Evolutionary conservation across 2,797 vertebrate species (phyloP).

Genomic region (Platyrinchus mystaceus): DNA sequence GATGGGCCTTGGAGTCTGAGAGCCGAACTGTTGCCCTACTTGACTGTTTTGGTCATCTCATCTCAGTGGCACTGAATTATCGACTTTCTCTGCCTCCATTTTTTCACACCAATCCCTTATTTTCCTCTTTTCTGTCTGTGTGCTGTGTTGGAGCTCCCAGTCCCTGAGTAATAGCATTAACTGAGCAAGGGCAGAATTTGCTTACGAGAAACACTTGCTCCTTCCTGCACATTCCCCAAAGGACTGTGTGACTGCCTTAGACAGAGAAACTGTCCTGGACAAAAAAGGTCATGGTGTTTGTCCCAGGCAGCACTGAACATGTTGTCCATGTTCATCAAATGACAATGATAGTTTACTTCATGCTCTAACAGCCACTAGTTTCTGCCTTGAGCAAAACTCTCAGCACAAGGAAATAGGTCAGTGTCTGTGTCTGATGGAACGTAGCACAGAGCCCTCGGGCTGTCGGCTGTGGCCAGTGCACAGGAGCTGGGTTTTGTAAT

Average conservation of each 20-base stretch:
- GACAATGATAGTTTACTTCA: conserved; percentile 18
- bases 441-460: neutral
- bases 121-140: neutral
- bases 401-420: conserved; percentile 14
- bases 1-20: neutral
- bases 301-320: conserved; percentile 7
- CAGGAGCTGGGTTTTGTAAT: neutral
- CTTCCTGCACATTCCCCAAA: neutral
- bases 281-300: conserved; percentile 8
- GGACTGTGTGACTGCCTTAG: neutral
- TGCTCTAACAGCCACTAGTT: neutral
- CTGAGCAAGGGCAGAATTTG: neutral
- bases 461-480: neutral
- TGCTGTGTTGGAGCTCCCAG: neutral
- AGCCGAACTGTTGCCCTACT: neutral
- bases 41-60: neutral
- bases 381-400: conserved; percentile 45
- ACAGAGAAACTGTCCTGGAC: neutral
- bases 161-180: neutral
- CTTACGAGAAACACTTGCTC: neutral
- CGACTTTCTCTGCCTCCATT: neutral
- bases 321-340: conserved; percentile 13
- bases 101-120: neutral
- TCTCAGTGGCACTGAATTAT: neutral
- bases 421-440: neutral